These are phyloP conservation scores for Dolichallabes microphthalmus DNA, from an alignment of 2,113 vertebrate genomes.

Conservation along the genomic window DNA sequence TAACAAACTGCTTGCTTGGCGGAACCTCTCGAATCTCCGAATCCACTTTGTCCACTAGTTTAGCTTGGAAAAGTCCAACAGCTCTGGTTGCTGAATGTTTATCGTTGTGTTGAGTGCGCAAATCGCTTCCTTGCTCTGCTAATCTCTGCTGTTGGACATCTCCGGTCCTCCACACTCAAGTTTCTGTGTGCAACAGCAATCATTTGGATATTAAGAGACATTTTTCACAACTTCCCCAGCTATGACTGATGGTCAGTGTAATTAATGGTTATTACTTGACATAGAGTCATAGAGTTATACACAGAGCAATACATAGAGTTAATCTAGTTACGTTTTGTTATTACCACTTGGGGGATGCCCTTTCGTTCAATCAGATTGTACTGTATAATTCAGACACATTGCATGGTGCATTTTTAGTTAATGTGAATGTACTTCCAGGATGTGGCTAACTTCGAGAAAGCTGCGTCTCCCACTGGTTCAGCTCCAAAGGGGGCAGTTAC, in stretches of 20 bases:
- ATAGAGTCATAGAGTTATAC: too few relatives aligned
- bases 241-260: too few relatives aligned
- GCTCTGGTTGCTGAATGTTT: neutral
- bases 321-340: too few relatives aligned
- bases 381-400: neutral
- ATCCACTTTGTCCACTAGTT: neutral
- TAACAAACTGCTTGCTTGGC: neutral
- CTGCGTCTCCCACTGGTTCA: slow-evolving; percentile 53
- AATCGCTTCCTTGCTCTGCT: neutral
- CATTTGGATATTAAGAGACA: too few relatives aligned
- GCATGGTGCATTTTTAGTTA: slow-evolving; percentile 48
- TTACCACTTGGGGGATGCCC: too few relatives aligned
- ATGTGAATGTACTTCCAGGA: slow-evolving; percentile 55
- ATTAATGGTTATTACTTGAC: too few relatives aligned
- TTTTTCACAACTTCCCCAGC: too few relatives aligned
- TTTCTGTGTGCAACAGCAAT: too few relatives aligned
- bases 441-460: slow-evolving; percentile 48
- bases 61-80: neutral
- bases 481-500: slow-evolving; percentile 63
- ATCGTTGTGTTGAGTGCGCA: neutral
- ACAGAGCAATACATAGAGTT: too few relatives aligned
- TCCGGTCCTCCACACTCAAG: too few relatives aligned
- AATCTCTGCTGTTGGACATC: neutral
- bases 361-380: too few relatives aligned
- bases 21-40: neutral